Conservation (phyloP, 2,888 invertebrate species). For the Geophilus truncorum region DNA sequence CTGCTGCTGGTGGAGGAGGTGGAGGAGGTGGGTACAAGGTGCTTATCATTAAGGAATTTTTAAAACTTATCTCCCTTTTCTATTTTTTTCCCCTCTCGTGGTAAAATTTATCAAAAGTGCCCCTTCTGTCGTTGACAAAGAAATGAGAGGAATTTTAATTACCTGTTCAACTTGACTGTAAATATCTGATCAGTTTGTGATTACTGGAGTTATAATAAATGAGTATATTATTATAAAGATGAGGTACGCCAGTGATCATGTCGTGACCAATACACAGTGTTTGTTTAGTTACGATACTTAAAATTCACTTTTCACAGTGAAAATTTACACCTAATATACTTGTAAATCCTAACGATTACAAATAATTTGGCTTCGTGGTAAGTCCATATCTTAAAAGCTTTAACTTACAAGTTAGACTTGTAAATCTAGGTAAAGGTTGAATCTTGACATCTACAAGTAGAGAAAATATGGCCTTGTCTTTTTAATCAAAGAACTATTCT, state of each 20-base stretch:
- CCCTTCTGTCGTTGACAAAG: background rate
- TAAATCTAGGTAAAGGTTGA: too few relatives aligned
- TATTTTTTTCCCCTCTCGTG: background rate
- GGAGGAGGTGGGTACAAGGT: background rate
- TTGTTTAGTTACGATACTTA: too few relatives aligned
- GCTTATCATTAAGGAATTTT: background rate
- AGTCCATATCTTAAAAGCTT: too few relatives aligned
- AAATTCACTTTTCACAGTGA: too few relatives aligned
- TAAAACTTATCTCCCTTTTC: background rate
- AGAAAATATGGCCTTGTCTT: too few relatives aligned
- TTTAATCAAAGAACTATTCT: too few relatives aligned
- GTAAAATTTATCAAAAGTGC: background rate
- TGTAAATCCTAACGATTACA: too few relatives aligned
- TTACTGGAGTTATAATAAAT: background rate
- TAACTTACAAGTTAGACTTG: too few relatives aligned
- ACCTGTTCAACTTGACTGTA: background rate
- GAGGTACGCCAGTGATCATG: background rate
- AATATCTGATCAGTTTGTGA: background rate
- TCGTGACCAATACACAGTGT: too few relatives aligned
- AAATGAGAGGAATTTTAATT: background rate
- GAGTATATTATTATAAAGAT: background rate
- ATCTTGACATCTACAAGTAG: too few relatives aligned
- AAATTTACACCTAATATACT: too few relatives aligned
- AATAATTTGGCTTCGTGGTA: too few relatives aligned
- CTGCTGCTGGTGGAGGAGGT: background rate